Evolutionary conservation across 2,888 invertebrate genomes (phyloP).

Genomic region (Cheilosia urbana): DNA sequence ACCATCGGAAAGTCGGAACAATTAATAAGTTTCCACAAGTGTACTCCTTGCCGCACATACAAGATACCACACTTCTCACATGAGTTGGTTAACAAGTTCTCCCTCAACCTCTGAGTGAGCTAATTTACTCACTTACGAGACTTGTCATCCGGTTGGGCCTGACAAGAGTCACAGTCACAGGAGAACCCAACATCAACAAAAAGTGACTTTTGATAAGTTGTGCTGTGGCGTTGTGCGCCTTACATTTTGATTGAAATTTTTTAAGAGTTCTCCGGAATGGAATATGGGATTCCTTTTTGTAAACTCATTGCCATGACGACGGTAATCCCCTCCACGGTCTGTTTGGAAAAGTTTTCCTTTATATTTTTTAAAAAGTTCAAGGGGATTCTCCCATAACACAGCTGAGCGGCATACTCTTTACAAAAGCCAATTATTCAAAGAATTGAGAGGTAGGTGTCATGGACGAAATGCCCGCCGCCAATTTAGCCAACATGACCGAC

Average conservation of each 20-base stretch:
- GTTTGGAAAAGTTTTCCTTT: slow-evolving; percentile 1
- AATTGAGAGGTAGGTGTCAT: neutral
- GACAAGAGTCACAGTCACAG: neutral
- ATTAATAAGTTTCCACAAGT: slow-evolving; percentile 51
- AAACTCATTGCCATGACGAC: slow-evolving; percentile 5
- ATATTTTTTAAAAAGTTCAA: neutral
- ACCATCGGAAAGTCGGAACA: slow-evolving; percentile 12
- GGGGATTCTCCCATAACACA: neutral
- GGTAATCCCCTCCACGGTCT: neutral
- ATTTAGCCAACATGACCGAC: slow-evolving; percentile 10
- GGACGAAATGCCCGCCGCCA: neutral
- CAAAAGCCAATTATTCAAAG: slow-evolving; percentile 23
- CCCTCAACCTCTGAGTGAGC: neutral
- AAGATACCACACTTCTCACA: slow-evolving; percentile 5
- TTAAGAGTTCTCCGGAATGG: neutral
- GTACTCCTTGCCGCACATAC: slow-evolving; percentile 13
- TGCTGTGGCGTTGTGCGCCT: neutral
- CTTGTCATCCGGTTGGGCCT: neutral
- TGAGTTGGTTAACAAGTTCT: slow-evolving; percentile 24
- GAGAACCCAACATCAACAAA: neutral
- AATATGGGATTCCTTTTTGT: neutral
- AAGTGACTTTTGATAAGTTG: neutral
- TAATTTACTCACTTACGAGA: slow-evolving; percentile 14
- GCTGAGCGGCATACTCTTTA: slow-evolving; percentile 3
- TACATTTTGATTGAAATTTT: slow-evolving; percentile 1